Evolutionary conservation across 2,888 invertebrate genomes (phyloP).

Genomic region (Nineta flava): DNA sequence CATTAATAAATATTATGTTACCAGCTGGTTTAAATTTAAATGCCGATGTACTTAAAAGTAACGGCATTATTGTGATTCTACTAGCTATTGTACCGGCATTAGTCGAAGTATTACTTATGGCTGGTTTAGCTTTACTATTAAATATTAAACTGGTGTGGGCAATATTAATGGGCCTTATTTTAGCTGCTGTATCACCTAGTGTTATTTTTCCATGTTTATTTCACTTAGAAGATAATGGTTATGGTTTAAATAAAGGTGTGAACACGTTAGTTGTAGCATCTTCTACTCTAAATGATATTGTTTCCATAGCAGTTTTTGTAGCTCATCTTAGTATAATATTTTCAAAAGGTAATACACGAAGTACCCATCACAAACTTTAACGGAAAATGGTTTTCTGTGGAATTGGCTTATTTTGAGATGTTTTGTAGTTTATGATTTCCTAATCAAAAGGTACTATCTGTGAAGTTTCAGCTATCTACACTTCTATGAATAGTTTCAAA

Average conservation of each 20-base stretch:
- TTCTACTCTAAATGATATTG: conserved; percentile 57
- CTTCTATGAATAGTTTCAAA: too few relatives aligned
- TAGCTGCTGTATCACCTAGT: conserved; percentile 57
- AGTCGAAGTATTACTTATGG: conserved; percentile 35
- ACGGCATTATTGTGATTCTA: conserved; percentile 35
- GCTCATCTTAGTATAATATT: conserved; percentile 48
- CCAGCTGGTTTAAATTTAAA: conserved; percentile 49
- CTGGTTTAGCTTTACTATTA: conserved; percentile 34
- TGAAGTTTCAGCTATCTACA: too few relatives aligned
- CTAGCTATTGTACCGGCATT: conserved; percentile 43
- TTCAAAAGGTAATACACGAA: conserved; percentile 31
- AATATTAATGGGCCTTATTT: conserved; percentile 33
- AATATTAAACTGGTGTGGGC: conserved; percentile 46
- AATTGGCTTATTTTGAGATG: not conserved
- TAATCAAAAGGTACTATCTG: too few relatives aligned
- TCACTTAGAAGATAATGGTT: conserved; percentile 39
- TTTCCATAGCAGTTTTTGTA: conserved; percentile 58
- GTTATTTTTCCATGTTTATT: conserved; percentile 57
- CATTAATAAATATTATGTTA: conserved; percentile 45
- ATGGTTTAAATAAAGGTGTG: conserved; percentile 56
- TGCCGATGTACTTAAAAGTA: conserved; percentile 34
- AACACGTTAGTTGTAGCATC: conserved; percentile 58
- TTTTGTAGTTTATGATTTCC: not conserved
- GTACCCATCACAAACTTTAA: conserved; percentile 8
- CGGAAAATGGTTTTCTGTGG: too few relatives aligned